Base-by-base conservation (phyloP, 2,113 vertebrate genomes). In the Marmota flaviventris region DNA sequence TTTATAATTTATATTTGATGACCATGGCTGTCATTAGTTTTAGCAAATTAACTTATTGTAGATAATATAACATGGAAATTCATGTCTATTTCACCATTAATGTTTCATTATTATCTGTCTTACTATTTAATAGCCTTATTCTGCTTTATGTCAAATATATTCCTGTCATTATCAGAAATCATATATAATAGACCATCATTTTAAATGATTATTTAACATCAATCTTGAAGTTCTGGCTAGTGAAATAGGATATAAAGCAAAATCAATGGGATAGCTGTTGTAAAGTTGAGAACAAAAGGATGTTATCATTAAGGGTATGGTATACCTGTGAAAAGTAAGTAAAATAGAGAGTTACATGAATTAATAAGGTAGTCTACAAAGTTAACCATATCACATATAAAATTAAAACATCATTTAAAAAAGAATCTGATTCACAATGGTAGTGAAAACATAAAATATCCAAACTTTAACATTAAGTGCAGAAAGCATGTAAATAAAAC, bases 201-300 rank as follows among this genome's bases (percentile, higher is more conserved):
- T 69, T 90, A 37, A 90, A 29, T 76, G 42, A 56, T 90, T 75
- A 63, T 61, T 90, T 86, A 96, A 32, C 81, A 77, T 16, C 76
- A 24, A 76, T 61, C 61, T 86, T 76, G 45, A 58, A 24, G 32
- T 85, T 90, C 45, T 82, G 51, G 25, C 27, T 93, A 25, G 45
- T 76, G 48, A 32, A 76, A 76, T 29, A 37, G 70, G 18, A 39
- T 42, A 17, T 61, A 22, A 45, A 75, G 22, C 32, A 92, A 73
- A 79, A 92, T 34, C 39, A 18, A 27, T 0, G 16, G n/a, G 16
- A 56, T 48, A 29, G 10, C 24, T 86, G 8, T 48, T 77, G 37
- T n/a, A 45, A 90, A 91, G 58, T 58, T 45, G n/a, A 82, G 39
- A 61, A 20, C n/a, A 91, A 89, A 65, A 25, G 70, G 32, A 18